Conservation (phyloP, 2,888 invertebrate species). For the Tetragnatha montana region DNA sequence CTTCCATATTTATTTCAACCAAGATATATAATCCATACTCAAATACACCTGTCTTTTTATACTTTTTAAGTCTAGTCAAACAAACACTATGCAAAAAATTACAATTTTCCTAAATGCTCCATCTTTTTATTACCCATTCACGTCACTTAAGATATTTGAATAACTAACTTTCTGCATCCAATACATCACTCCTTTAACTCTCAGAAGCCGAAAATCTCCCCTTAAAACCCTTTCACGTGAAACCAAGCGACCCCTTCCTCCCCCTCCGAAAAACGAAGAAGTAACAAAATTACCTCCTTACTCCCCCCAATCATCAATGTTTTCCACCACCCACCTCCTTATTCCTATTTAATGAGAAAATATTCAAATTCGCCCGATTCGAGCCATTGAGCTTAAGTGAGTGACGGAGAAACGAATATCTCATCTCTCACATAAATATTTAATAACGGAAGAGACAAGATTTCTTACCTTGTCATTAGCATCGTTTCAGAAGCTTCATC, state of each 20-base stretch:
- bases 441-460: constrained; percentile 22
- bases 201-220: too few relatives aligned
- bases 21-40: too few relatives aligned
- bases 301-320: constrained; percentile 21
- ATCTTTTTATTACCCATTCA: too few relatives aligned
- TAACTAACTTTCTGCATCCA: too few relatives aligned
- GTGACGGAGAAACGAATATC: neutral
- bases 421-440: constrained; percentile 17
- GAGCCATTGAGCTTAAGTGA: constrained; percentile 33
- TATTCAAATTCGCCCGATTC: constrained; percentile 37
- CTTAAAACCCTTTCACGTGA: neutral
- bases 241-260: neutral
- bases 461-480: neutral
- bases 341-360: constrained; percentile 40
- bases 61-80: too few relatives aligned
- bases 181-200: too few relatives aligned
- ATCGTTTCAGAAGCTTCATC: neutral
- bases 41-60: too few relatives aligned
- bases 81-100: too few relatives aligned
- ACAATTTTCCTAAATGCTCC: too few relatives aligned
- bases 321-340: constrained; percentile 4
- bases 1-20: too few relatives aligned
- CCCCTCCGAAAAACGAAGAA: neutral
- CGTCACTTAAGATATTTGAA: too few relatives aligned
- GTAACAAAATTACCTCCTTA: neutral